phyloP scores from a whole-genome alignment of 2,797 vertebrate genomes.

The Platalea minor region DNA sequence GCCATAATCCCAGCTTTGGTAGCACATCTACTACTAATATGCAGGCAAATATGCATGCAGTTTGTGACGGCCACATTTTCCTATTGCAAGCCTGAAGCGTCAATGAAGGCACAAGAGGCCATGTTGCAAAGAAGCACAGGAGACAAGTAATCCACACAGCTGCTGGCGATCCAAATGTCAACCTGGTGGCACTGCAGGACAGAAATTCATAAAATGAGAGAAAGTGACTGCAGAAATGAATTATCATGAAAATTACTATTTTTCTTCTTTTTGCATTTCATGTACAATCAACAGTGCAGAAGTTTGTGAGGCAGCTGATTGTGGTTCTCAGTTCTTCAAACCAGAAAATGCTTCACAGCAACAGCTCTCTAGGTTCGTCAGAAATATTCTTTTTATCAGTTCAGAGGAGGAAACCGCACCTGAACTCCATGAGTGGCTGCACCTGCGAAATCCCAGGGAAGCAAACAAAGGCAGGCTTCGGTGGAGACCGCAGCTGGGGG shows the following conservation, averaged over 20 bases:
- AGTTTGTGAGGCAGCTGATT: background rate
- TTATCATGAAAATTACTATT: background rate
- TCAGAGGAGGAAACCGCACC: background rate
- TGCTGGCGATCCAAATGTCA: background rate
- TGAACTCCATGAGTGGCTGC: background rate
- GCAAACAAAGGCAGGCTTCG: background rate
- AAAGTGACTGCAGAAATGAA: background rate
- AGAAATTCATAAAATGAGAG: background rate
- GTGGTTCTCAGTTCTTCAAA: background rate
- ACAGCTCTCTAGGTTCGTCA: background rate
- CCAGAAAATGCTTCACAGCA: background rate
- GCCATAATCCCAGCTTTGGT: background rate
- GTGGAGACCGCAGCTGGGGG: background rate
- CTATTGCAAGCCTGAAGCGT: no score
- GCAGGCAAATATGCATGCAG: fast-evolving
- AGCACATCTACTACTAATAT: fast-evolving
- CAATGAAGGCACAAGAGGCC: background rate
- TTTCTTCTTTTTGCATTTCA: background rate
- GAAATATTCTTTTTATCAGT: background rate
- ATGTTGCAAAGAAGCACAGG: background rate
- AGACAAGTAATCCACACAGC: background rate
- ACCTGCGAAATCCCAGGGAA: background rate
- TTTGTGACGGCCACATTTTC: background rate
- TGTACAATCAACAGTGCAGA: background rate
- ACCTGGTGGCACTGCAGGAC: background rate